Evolutionary conservation across 1,140 invertebrate species (phyloP), one percentile per base, ranked within the genome.

Genomic region (Mizuhopecten yessoensis): DNA sequence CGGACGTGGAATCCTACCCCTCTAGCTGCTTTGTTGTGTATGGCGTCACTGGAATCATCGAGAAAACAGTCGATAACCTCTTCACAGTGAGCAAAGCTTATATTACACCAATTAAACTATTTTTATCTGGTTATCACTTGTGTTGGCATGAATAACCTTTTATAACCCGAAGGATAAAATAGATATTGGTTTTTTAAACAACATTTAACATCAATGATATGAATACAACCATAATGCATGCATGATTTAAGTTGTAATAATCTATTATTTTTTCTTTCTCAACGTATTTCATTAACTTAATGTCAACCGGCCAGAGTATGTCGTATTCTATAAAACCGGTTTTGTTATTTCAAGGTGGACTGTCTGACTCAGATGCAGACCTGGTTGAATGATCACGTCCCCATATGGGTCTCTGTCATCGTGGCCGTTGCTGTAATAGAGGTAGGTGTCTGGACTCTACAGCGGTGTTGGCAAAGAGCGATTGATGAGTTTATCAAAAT

Each of bases 321-420:
- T 34, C 20, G 9, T 87, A 10, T 87, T 1, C 11, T 87, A 34
- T 7, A 9, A 34, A 13, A 33, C 9, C 86, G 11, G 11, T 87
- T 45, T 36, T 57, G 15, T 91, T 90, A 10, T 42, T 90, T 90
- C 34, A 75, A 93, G 93, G 90, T 86, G 23, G 90, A 89, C 20
- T 93, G 93, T 75, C 42, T 90, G 57, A 87, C 87, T 29, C 90
- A 90, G 23, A 93, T 93, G 87, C 88, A 92, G 75, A 49, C 34
- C 34, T 93, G 93, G 93, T 36, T 93, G n/a, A 86, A 91, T 42
- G 49, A 92, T 36, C 91, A 93, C 34, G 88, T 92, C 17, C 90
- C 90, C 20, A 89, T 92, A 10, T 93, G 93, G 93, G 91, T 89
- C 33, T 86, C 91, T 23, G 88, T 93, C 33, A 42, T 92, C 0